A percentile compares a stretch with the other conserved stretches of the same genome.
These are phyloP conservation scores for Siniperca knerii DNA, from an alignment of 2,113 vertebrate genomes.

Conservation along the genomic window DNA sequence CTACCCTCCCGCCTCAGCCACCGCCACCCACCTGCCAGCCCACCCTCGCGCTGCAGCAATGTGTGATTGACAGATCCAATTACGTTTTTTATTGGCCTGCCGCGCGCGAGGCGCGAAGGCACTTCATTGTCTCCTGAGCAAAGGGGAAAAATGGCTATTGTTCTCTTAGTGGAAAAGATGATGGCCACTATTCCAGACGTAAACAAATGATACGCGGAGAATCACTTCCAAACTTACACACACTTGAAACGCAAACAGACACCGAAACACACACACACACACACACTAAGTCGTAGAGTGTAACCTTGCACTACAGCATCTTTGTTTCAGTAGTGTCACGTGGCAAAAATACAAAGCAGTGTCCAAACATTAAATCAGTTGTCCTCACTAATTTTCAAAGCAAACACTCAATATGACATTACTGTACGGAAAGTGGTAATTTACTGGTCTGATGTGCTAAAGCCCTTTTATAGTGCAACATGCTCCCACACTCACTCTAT, in stretches of 20 bases:
- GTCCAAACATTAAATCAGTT: constrained; percentile 32
- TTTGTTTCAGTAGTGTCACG: not conserved
- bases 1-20: constrained; percentile 38
- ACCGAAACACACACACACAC: not conserved
- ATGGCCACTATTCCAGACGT: constrained; percentile 72
- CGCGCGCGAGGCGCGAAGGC: constrained; percentile 76
- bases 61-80: constrained; percentile 86
- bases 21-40: constrained; percentile 52
- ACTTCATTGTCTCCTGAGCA: constrained; percentile 84
- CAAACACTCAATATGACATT: constrained; percentile 37
- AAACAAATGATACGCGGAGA: constrained; percentile 76
- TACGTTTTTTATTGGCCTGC: constrained; percentile 85
- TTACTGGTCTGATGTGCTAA: constrained; percentile 16
- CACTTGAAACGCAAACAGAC: constrained; percentile 18
- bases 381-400: not conserved
- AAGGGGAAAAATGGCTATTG: constrained; percentile 75
- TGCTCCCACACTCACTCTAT: constrained; percentile 7
- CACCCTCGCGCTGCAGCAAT: constrained; percentile 57
- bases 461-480: constrained; percentile 21
- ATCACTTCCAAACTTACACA: constrained; percentile 49
- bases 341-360: not conserved
- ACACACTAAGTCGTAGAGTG: constrained; percentile 17
- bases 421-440: constrained; percentile 4
- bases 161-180: constrained; percentile 79
- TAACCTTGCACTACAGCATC: constrained; percentile 39